Percentiles rank a stretch among this genome's conserved stretches.
Conservation (phyloP, 1,140 invertebrate genomes). For the Contarinia nasturtii region DNA sequence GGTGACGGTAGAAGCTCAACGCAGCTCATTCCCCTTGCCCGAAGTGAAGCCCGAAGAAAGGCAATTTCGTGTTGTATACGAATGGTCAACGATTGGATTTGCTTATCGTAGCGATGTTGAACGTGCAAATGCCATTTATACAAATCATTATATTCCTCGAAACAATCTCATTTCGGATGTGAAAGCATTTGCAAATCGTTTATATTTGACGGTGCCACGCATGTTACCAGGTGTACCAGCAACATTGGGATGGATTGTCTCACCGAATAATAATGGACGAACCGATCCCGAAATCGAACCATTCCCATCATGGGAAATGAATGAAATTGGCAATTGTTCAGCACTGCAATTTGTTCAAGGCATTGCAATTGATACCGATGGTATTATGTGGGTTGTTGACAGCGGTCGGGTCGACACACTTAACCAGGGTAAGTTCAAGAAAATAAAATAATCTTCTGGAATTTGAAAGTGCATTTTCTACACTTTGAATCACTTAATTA, state of each 20-base stretch:
- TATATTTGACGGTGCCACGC: conserved; percentile 5
- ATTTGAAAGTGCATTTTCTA: background rate
- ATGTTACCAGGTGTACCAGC: conserved; percentile 35
- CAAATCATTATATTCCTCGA: conserved; percentile 1
- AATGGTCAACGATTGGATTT: conserved; percentile 29
- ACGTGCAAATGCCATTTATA: conserved; percentile 1
- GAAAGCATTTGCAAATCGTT: conserved; percentile 6
- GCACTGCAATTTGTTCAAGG: conserved; percentile 48
- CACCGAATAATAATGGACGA: conserved; percentile 20
- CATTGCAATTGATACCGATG: conserved; percentile 44
- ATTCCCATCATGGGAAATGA: conserved; percentile 46
- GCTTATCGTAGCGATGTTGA: conserved; percentile 22
- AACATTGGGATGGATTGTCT: conserved; percentile 37
- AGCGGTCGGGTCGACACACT: conserved; percentile 29
- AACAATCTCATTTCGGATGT: conserved; percentile 5
- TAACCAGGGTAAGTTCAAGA: background rate
- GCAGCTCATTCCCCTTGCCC: conserved; percentile 1
- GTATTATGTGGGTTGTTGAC: conserved; percentile 52
- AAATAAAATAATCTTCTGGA: background rate
- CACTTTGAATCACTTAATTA: no score
- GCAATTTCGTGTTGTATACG: conserved; percentile 29
- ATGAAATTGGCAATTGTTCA: conserved; percentile 34
- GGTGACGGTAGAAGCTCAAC: background rate
- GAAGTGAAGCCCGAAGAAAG: conserved; percentile 1
- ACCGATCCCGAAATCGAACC: conserved; percentile 38